phyloP scores from a whole-genome alignment of 2,888 invertebrate species.

The Morpho deidamia region DNA sequence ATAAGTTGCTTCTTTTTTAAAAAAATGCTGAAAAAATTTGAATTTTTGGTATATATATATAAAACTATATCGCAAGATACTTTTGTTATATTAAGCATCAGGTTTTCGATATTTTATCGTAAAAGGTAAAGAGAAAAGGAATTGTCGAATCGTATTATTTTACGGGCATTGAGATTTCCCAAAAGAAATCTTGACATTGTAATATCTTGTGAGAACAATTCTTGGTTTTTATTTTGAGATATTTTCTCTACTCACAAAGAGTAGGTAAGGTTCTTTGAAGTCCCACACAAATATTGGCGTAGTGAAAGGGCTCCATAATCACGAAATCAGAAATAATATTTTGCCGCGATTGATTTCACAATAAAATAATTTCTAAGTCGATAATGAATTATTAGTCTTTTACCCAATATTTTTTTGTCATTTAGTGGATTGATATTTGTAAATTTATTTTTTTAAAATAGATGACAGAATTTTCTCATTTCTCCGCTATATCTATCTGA shows the following conservation, averaged over 20 bases:
- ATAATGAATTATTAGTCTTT: no score
- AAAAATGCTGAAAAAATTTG: neutral
- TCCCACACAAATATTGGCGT: no score
- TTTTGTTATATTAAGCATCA: neutral
- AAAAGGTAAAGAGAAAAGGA: slow-evolving; percentile 11
- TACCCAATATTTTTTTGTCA: no score
- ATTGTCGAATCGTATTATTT: slow-evolving; percentile 16
- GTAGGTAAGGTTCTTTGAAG: neutral
- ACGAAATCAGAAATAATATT: no score
- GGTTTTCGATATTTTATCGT: slow-evolving; percentile 3
- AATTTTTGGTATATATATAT: neutral
- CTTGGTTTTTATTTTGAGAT: neutral
- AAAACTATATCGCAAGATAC: neutral
- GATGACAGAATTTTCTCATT: no score
- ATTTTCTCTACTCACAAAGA: neutral
- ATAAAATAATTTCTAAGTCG: no score
- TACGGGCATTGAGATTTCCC: slow-evolving; percentile 18
- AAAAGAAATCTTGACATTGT: slow-evolving; percentile 12
- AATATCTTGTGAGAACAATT: neutral
- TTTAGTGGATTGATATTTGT: no score
- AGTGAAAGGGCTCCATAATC: no score
- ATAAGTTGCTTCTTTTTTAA: neutral
- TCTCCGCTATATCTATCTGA: no score
- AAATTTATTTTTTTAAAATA: no score
- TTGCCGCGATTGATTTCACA: no score